Evolutionary conservation across 2,888 invertebrate genomes (phyloP), one percentile per base, ranked within the genome.

Genomic region (Xanthia togata): DNA sequence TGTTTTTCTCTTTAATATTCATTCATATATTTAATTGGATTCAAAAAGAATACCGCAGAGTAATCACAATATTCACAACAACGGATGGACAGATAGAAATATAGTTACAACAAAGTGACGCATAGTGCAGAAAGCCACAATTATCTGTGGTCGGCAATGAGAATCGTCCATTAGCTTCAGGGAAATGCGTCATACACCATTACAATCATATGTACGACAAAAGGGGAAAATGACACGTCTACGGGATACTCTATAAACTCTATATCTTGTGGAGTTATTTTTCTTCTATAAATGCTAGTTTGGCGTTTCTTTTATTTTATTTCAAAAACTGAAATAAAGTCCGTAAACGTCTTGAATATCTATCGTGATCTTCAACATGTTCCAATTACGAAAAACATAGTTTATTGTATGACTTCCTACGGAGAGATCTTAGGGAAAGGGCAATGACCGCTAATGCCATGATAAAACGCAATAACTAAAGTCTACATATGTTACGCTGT

Each of bases 151-250:
- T 63, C 53, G 47, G 64, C 80, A 85, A 84, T 85, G 75, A 73
- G 65, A 63, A 63, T 63, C 55, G 73, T 85, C 85, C 85, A 85
- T 84, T 84, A 82, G 79, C 79, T 69, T 20, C 59, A 72, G 57
- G 55, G 50, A 64, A 69, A 75, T 59, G 31, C 74, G 71, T 73
- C 78, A 73, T 59, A 68, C 67, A 44, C 26, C 73, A 80, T 80
- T 59, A 82, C 75, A 81, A 69, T 73, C 63, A 64, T 73, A 53
- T 68, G 67, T 14, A 53, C 9, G n/a, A 67, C 55, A 68, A 70
- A 60, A 44, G 63, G 26, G 70, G 70, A 17, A 71, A 64, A 81
- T 64, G 65, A 75, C 70, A 78, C 63, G 38, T 55, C n/a, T 41
- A 65, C 11, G 12, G 9, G 4, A 60, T 26, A 57, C 65, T 17